phyloP scores from a whole-genome alignment of 1,140 invertebrate species.

The Macrobrachium nipponense region DNA sequence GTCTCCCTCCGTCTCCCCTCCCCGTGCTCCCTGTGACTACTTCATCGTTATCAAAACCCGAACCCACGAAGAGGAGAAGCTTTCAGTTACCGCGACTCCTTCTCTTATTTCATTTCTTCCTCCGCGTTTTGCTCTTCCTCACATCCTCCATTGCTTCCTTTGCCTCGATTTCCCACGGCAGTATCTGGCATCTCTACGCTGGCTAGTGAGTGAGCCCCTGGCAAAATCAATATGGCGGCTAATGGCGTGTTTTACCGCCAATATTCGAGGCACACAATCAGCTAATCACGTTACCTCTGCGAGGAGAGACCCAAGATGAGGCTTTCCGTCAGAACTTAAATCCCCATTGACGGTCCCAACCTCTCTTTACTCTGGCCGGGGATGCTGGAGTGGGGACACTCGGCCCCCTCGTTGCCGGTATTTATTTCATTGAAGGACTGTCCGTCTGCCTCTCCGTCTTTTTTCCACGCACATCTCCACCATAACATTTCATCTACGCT shows the following conservation, averaged over 20 bases:
- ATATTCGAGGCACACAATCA: conserved; percentile 50
- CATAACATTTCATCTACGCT: neutral
- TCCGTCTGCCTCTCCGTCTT: neutral
- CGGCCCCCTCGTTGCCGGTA: neutral
- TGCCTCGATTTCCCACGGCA: conserved; percentile 7
- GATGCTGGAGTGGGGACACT: neutral
- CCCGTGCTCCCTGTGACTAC: too few relatives aligned
- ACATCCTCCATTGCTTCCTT: neutral
- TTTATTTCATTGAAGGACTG: neutral
- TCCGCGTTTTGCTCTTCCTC: neutral
- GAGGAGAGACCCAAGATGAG: conserved; percentile 48
- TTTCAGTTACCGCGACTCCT: too few relatives aligned
- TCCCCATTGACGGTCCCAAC: conserved; percentile 36
- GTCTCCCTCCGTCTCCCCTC: too few relatives aligned
- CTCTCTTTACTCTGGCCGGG: conserved; percentile 13
- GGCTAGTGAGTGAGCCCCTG: conserved; percentile 39
- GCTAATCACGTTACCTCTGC: conserved; percentile 46
- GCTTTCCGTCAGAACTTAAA: conserved; percentile 46
- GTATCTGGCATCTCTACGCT: neutral
- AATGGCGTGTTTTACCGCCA: conserved; percentile 47
- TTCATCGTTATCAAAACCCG: too few relatives aligned
- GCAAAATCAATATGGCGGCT: conserved; percentile 46
- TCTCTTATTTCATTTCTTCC: neutral
- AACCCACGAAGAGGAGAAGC: too few relatives aligned
- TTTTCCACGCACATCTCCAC: neutral